Evolutionary conservation across 2,888 invertebrate genomes (phyloP).

Genomic region (Marronus borbonicus): DNA sequence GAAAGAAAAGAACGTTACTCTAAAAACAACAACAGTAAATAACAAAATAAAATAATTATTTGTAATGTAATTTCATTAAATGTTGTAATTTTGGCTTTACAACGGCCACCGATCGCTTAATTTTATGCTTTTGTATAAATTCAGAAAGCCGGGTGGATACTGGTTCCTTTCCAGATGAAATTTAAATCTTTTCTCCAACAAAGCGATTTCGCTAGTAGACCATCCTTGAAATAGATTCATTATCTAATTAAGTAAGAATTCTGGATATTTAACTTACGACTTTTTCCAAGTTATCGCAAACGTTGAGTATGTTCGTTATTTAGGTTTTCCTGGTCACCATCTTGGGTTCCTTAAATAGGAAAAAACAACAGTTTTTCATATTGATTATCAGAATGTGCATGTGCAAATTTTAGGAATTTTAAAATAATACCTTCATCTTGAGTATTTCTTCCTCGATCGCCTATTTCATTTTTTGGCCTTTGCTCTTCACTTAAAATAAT

Average conservation of each 20-base stretch:
- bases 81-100: constrained; percentile 52
- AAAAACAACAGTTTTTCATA: too few species aligned
- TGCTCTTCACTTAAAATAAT: constrained; percentile 18
- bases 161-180: constrained; percentile 21
- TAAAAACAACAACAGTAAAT: too few species aligned
- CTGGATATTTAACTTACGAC: constrained; percentile 2
- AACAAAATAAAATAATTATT: constrained; percentile 5
- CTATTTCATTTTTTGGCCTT: not conserved
- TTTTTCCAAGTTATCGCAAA: constrained; percentile 14
- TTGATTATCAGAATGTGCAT: too few species aligned
- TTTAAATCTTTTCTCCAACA: constrained; percentile 37
- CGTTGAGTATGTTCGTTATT: not conserved
- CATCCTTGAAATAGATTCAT: constrained; percentile 40
- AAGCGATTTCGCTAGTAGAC: constrained; percentile 42
- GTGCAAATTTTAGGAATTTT: not conserved
- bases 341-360: not conserved
- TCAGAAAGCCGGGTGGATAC: constrained; percentile 48
- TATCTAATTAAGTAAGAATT: constrained; percentile 9
- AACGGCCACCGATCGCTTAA: constrained; percentile 43
- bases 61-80: constrained; percentile 45
- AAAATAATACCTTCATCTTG: not conserved
- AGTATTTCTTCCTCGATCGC: not conserved
- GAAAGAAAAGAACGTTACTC: too few species aligned
- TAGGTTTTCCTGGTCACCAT: not conserved
- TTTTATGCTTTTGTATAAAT: constrained; percentile 47